A percentile compares a stretch with the other conserved stretches of the same genome.
phyloP scores from a whole-genome alignment of 2,113 vertebrate genomes.

The Ptilorrhoa leucosticta region DNA sequence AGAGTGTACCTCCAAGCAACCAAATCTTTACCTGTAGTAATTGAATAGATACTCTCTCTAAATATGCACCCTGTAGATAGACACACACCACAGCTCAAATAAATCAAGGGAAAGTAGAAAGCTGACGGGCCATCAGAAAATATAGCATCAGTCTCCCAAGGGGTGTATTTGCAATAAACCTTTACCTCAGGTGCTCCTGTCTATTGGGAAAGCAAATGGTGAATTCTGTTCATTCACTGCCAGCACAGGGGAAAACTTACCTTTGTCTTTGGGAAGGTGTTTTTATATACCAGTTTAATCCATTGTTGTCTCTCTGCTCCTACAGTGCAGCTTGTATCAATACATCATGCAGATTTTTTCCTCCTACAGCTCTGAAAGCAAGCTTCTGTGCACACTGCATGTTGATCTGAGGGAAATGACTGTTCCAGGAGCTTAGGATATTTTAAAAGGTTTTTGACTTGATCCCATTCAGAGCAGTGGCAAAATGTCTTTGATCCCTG shows the following conservation, averaged over 20 bases:
- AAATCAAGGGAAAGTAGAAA: neutral
- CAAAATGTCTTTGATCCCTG: neutral
- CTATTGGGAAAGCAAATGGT: neutral
- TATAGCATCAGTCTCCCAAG: neutral
- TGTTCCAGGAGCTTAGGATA: neutral
- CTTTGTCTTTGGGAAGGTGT: neutral
- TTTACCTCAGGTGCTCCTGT: neutral
- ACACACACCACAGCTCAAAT: neutral
- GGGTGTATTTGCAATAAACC: neutral
- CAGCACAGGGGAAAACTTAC: neutral
- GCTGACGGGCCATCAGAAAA: neutral
- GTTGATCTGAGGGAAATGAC: neutral
- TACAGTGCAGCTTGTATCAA: neutral
- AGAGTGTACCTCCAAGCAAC: neutral
- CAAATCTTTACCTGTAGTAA: neutral
- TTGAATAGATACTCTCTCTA: neutral
- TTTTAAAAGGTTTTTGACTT: neutral
- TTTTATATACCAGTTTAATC: neutral
- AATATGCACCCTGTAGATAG: conserved; percentile 22
- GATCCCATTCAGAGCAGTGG: neutral
- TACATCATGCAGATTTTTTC: neutral
- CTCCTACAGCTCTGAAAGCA: neutral
- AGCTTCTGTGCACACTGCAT: neutral
- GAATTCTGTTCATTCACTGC: neutral
- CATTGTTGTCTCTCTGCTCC: neutral